Percentiles rank a stretch among this genome's conserved stretches.
These are phyloP conservation scores for Malacoraja senta DNA, from an alignment of 2,797 vertebrate species.

Conservation along the genomic window DNA sequence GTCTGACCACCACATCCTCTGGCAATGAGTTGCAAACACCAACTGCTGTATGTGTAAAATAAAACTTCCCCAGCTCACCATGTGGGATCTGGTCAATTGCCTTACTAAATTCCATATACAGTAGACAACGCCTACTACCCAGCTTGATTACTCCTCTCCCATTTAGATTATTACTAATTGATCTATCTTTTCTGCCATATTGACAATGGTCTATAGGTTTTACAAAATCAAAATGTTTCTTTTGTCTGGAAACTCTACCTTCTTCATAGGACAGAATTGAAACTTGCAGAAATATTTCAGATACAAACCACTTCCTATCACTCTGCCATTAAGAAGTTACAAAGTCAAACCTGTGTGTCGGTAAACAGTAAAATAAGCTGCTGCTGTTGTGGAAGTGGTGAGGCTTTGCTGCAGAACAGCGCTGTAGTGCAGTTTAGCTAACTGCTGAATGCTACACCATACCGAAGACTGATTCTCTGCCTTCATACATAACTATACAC, in stretches of 20 bases:
- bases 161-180: not conserved
- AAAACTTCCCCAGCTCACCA: too few species aligned
- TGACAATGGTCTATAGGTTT: not conserved
- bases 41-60: too few species aligned
- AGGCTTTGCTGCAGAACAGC: not conserved
- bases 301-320: not conserved
- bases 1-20: too few species aligned
- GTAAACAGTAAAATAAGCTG: not conserved
- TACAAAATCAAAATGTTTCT: not conserved
- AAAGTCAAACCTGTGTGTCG: not conserved
- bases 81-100: too few species aligned
- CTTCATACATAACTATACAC: not conserved
- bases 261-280: not conserved
- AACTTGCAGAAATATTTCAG: not conserved
- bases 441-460: not conserved
- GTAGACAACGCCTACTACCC: too few species aligned
- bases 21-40: too few species aligned
- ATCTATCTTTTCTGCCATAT: not conserved
- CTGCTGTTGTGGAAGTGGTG: not conserved
- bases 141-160: not conserved
- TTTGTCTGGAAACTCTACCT: not conserved
- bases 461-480: too few species aligned
- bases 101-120: too few species aligned
- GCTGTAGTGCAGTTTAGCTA: not conserved
- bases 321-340: not conserved